Evolutionary conservation across 2,113 vertebrate species (phyloP), one percentile per base, ranked within the genome.

Genomic region (Numenius arquata): DNA sequence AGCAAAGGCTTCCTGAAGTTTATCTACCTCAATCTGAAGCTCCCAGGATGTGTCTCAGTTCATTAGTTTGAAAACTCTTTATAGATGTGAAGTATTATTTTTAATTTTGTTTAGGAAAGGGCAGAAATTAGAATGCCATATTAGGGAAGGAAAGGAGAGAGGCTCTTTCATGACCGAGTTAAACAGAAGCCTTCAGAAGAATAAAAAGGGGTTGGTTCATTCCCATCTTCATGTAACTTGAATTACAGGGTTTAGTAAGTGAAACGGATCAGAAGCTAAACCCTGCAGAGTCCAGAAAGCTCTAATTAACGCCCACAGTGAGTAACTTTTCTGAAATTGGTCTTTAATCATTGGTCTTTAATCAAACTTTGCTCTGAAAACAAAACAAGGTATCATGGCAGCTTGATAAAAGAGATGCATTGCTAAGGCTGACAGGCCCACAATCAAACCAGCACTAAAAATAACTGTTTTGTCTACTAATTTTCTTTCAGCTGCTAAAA

Each of bases 301-400:
- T 91, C 83, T 97, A 97, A 97, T 97, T 97, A 97, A 96, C 61
- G 6, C 97, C 96, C 95, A 97, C 94, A 78, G 81, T 18, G 36
- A 97, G 76, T 88, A 95, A 96, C 95, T 94, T 95, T 85, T 95
- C 93, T 88, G 89, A 96, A 97, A 95, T 84, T 71, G 85, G 91
- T 96, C 97, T 96, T 96, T 97, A 97, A 97, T 96, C 92, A 97
- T 84, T 71, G 85, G 91, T 96, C 97, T 96, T 96, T 97, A 97
- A 97, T 96, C 92, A 97, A 96, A 96, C 92, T 96, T 96, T 90
- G 73, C 80, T 89, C 93, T 95, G 91, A 88, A 96, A 96, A 95
- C 94, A 97, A 95, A 95, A 71, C 77, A 96, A 97, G 89, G 75
- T 94, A 95, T 73, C 50, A 36, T 96, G 96, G 92, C 96, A 97